These are phyloP conservation scores for Perdita meconis DNA, from an alignment of 2,888 invertebrate genomes.

Conservation along the genomic window DNA sequence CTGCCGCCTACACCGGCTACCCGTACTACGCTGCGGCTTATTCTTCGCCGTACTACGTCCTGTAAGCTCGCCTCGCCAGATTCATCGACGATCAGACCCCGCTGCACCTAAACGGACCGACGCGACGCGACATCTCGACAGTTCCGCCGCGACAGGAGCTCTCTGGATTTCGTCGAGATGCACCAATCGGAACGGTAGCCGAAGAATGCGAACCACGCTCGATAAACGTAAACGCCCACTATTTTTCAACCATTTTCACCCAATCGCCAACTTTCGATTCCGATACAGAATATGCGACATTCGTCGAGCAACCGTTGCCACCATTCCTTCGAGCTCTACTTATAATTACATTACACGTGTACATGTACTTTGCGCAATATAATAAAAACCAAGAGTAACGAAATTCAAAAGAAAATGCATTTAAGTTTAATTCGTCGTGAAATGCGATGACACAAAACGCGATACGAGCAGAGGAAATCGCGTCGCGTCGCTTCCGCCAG, in stretches of 20 bases:
- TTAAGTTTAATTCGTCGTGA: neutral
- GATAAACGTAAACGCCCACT: neutral
- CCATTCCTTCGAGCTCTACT: slow-evolving; percentile 20
- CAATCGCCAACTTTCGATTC: neutral
- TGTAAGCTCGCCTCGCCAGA: slow-evolving; percentile 38
- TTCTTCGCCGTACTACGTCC: slow-evolving; percentile 72
- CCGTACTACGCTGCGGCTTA: slow-evolving; percentile 77
- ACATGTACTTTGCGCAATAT: neutral
- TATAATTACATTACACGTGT: slow-evolving; percentile 14
- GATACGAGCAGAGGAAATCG: neutral
- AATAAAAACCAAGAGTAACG: slow-evolving; percentile 18
- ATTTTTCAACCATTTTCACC: too few relatives aligned
- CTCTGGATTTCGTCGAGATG: slow-evolving; percentile 36
- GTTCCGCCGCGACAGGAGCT: slow-evolving; percentile 24
- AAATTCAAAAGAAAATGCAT: too few relatives aligned
- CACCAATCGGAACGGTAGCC: slow-evolving; percentile 11
- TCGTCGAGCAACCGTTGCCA: neutral
- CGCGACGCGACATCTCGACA: slow-evolving; percentile 21
- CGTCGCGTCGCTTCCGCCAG: neutral
- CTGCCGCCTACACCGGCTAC: slow-evolving; percentile 65
- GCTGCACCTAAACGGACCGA: slow-evolving; percentile 29
- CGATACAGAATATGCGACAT: neutral
- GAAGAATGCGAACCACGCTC: neutral
- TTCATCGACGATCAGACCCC: slow-evolving; percentile 7
- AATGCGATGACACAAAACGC: neutral